A percentile compares a stretch with the other conserved stretches of the same genome.
phyloP scores from a whole-genome alignment of 2,113 vertebrate genomes.

The Oplegnathus fasciatus region DNA sequence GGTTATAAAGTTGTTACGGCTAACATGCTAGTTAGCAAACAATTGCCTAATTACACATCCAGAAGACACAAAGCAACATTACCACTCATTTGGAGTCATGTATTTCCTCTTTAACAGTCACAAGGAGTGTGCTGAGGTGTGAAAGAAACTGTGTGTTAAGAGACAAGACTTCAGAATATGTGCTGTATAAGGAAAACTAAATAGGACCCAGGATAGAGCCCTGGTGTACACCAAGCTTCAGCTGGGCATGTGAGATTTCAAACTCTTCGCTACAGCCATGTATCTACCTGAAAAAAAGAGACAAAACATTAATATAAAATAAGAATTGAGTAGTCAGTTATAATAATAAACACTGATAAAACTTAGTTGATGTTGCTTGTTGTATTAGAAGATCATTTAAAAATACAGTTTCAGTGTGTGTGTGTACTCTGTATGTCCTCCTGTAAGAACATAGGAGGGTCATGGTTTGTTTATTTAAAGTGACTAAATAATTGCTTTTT shows the following conservation, averaged over 20 bases:
- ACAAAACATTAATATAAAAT: neutral
- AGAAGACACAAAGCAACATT: too few relatives aligned
- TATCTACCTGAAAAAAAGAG: too few relatives aligned
- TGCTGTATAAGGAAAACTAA: neutral
- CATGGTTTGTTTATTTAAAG: neutral
- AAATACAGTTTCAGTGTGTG: neutral
- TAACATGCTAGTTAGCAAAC: neutral
- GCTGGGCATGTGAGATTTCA: neutral
- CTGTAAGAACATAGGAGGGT: neutral
- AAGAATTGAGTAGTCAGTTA: neutral
- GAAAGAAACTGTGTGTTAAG: neutral
- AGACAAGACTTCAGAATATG: neutral
- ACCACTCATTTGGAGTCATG: too few relatives aligned
- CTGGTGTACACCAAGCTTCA: neutral
- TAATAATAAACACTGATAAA: neutral
- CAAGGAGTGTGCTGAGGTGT: too few relatives aligned
- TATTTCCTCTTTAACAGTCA: too few relatives aligned
- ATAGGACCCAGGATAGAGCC: conserved; percentile 1
- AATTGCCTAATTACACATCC: too few relatives aligned
- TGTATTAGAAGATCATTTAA: neutral
- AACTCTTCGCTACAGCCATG: neutral
- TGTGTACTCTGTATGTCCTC: neutral
- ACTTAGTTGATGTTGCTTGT: neutral
- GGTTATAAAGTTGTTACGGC: neutral
- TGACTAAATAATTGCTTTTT: neutral